Evolutionary conservation across 2,888 invertebrate species (phyloP).

Genomic region (Sphecodes monilicornis): DNA sequence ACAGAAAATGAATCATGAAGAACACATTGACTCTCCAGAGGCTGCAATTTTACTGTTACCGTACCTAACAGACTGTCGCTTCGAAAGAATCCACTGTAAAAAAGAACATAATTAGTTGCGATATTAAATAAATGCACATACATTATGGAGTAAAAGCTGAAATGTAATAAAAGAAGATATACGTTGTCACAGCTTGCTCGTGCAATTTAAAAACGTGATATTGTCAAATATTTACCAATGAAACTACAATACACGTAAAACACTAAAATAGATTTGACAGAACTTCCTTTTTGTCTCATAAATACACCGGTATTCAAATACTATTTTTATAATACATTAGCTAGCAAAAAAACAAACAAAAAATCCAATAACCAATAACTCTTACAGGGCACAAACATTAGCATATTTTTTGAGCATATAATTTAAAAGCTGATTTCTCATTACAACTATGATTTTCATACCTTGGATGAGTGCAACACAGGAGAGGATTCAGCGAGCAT

Average conservation of each 20-base stretch:
- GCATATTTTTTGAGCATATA: slow-evolving; percentile 12
- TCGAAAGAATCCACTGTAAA: slow-evolving; percentile 94
- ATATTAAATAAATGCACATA: background rate
- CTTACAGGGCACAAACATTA: background rate
- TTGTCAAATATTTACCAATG: background rate
- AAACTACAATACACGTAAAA: background rate
- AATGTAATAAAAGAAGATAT: slow-evolving; percentile 27
- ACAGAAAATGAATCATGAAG: slow-evolving; percentile 97
- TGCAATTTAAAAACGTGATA: slow-evolving; percentile 52
- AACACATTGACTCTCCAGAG: slow-evolving; percentile 94
- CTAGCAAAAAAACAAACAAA: background rate
- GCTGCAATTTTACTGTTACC: slow-evolving; percentile 93
- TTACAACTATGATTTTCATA: slow-evolving; percentile 75
- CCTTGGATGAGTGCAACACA: slow-evolving; percentile 84
- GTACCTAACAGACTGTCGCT: slow-evolving; percentile 94
- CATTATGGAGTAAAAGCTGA: background rate
- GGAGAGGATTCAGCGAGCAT: slow-evolving; percentile 83
- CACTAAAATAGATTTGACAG: background rate
- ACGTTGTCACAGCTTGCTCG: slow-evolving; percentile 77
- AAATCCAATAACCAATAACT: background rate
- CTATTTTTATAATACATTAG: background rate
- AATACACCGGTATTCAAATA: background rate
- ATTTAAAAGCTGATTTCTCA: slow-evolving; percentile 45
- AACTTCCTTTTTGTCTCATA: background rate
- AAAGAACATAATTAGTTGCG: slow-evolving; percentile 17